Evolutionary conservation across 2,888 invertebrate genomes (phyloP).

Genomic region (Horisme vitalbata): DNA sequence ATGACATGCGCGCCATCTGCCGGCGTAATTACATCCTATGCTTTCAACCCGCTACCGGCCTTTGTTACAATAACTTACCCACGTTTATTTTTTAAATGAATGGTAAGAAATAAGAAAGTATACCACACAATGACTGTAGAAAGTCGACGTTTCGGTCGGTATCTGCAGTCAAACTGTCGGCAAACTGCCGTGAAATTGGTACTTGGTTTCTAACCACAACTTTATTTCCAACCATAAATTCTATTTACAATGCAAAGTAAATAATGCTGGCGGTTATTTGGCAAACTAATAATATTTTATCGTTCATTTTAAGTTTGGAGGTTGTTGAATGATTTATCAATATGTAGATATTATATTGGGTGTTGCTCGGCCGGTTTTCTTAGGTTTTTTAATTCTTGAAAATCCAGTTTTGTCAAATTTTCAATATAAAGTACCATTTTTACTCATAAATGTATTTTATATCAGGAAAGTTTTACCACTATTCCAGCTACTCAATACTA

Average conservation of each 20-base stretch:
- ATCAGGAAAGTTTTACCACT: not conserved
- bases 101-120: conserved; percentile 71
- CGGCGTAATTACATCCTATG: conserved; percentile 73
- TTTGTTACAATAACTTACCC: conserved; percentile 52
- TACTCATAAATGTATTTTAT: no score
- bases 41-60: conserved; percentile 59
- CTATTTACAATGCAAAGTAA: conserved; percentile 29
- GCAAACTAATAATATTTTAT: not conserved
- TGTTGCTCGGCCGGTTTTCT: no score
- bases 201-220: conserved; percentile 64
- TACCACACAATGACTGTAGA: conserved; percentile 66
- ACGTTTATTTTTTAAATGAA: conserved; percentile 66
- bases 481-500: conserved; percentile 59
- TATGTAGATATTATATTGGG: no score
- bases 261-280: conserved; percentile 17
- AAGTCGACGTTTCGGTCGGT: conserved; percentile 56
- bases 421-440: no score
- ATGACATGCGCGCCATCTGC: conserved; percentile 67
- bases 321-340: no score
- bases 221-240: conserved; percentile 46
- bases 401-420: no score
- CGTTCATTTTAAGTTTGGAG: not conserved
- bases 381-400: no score
- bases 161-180: conserved; percentile 50
- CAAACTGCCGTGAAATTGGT: conserved; percentile 69